Evolutionary conservation across 2,888 invertebrate genomes (phyloP).

Genomic region (Mesorhabditis spiculigera): DNA sequence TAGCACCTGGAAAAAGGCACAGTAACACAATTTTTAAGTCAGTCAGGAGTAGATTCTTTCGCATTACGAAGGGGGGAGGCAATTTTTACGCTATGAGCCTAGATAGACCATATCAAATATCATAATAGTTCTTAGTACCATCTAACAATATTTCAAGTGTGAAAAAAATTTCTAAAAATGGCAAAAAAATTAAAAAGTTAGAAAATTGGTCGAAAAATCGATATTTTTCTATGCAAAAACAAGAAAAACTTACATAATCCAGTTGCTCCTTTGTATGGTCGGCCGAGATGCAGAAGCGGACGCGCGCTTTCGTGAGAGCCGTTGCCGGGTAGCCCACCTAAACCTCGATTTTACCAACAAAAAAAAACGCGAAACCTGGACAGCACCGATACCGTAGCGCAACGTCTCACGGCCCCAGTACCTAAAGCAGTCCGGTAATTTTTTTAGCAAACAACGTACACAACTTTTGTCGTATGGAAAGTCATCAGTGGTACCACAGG

Average conservation of each 20-base stretch:
- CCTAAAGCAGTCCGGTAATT: background rate
- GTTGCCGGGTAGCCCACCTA: constrained; percentile 95
- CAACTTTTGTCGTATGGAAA: constrained; percentile 45
- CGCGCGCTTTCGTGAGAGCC: constrained; percentile 81
- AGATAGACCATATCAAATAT: too few relatives aligned
- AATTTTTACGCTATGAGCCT: too few relatives aligned
- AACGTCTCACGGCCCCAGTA: constrained; percentile 80
- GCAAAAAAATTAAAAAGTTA: too few relatives aligned
- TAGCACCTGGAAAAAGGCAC: background rate
- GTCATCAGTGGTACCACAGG: constrained; percentile 80
- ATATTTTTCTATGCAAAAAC: background rate
- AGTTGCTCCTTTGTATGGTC: constrained; percentile 51
- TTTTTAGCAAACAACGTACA: constrained; percentile 22
- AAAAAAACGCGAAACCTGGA: constrained; percentile 58
- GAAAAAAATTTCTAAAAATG: too few relatives aligned
- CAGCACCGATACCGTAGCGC: constrained; percentile 79
- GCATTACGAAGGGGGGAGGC: too few relatives aligned
- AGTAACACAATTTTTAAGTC: too few relatives aligned
- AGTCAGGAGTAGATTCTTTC: too few relatives aligned
- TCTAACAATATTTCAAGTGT: too few relatives aligned
- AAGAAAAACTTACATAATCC: constrained; percentile 30
- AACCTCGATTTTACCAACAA: background rate
- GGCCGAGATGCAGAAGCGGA: constrained; percentile 81
- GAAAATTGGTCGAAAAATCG: too few relatives aligned
- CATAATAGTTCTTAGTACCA: too few relatives aligned